Evolutionary conservation across 1,140 invertebrate genomes (phyloP).

Genomic region (Anadara kagoshimensis): DNA sequence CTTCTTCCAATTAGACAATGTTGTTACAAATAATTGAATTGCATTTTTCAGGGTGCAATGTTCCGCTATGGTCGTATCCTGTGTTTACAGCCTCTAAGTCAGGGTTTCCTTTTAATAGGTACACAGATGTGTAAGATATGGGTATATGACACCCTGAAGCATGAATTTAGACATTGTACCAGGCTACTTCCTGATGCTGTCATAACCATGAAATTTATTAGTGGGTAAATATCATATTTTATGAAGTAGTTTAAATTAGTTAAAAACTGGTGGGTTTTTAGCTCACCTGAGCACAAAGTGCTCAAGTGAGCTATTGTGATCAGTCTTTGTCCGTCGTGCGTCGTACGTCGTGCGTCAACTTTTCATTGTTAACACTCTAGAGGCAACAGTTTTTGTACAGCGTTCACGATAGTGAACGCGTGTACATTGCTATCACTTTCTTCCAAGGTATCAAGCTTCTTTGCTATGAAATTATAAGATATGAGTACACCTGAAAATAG

Average conservation of each 20-base stretch:
- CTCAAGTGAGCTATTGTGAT: too few relatives aligned
- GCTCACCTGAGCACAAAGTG: background rate
- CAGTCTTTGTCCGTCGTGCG: too few relatives aligned
- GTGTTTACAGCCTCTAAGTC: constrained; percentile 49
- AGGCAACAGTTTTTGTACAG: too few relatives aligned
- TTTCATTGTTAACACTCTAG: too few relatives aligned
- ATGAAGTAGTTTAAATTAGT: background rate
- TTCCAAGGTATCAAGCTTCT: too few relatives aligned
- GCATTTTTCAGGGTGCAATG: constrained; percentile 51
- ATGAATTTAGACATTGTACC: constrained; percentile 45
- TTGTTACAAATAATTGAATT: too few relatives aligned
- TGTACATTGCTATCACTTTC: too few relatives aligned
- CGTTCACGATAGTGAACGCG: too few relatives aligned
- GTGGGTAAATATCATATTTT: constrained; percentile 39
- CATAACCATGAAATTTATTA: constrained; percentile 51
- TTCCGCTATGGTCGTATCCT: constrained; percentile 58
- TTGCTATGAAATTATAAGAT: too few relatives aligned
- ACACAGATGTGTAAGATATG: constrained; percentile 57
- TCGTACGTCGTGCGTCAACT: too few relatives aligned
- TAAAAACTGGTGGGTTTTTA: background rate
- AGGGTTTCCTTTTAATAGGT: constrained; percentile 52
- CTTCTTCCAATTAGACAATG: background rate
- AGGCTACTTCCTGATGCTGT: constrained; percentile 55
- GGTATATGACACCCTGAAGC: constrained; percentile 51
- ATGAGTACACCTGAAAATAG: too few relatives aligned